Evolutionary conservation across 2,888 invertebrate species (phyloP), one percentile per base, ranked within the genome.

Genomic region (Philereme vetulata): DNA sequence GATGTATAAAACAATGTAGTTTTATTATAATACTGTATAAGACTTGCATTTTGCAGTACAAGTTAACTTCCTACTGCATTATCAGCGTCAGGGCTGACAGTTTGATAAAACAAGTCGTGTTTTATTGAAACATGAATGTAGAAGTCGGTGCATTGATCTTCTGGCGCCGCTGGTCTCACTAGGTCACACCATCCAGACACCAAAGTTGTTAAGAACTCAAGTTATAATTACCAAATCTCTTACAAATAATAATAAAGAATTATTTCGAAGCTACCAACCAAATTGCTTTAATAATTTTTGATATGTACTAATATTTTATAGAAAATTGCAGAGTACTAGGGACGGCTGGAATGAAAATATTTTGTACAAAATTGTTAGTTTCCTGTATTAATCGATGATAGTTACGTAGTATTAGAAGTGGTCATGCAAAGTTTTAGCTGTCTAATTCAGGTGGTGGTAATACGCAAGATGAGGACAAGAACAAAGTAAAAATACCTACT

Each of bases 61-160:
- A 21, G 21, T 21, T 10, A 49, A 50, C 45, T 47, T 51, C 51
- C 49, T 40, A 45, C 7, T 36, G 5, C 21, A 46, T 47, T 46
- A 56, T 56, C 56, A 60, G 46, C 54, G 54, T 51, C 44, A 44
- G 51, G 42, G 11, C 45, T 61, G 62, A 44, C 53, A 47, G 43
- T 46, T 44, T 35, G 59, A 56, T 56, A 51, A 56, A 60, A 51
- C 21, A 57, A 64, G 44, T 9, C 48, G 44, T 51, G 44, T 51
- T 38, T 49, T 46, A 43, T 11, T 45, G 9, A 43, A 42, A 42
- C 48, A 49, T 53, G 58, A 49, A 58, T 53, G 52, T 11, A 44
- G 34, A 34, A 54, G 50, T 5, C 42, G 51, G 58, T 59, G 58
- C 64, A 61, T 56, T 61, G 58, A 49, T 61, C 58, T 58, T 38